Percentiles rank a stretch among this genome's conserved stretches.
Conservation (phyloP, 2,888 invertebrate genomes). For the Adelognathus sp. region DNA sequence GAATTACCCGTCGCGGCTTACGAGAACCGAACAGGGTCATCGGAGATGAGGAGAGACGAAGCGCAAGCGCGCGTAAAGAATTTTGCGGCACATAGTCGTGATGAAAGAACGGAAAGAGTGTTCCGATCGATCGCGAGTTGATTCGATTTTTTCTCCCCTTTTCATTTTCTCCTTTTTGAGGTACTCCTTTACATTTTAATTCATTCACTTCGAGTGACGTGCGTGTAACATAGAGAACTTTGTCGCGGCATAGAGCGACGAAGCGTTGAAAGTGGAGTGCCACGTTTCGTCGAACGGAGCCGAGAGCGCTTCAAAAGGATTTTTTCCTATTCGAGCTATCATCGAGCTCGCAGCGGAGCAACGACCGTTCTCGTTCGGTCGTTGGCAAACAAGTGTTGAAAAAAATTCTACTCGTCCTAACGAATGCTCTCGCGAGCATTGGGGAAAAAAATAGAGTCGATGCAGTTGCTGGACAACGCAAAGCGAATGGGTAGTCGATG, state of each 20-base stretch:
- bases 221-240: slow-evolving; percentile 22
- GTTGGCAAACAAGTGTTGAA: not conserved
- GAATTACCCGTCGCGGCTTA: slow-evolving; percentile 17
- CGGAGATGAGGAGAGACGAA: not conserved
- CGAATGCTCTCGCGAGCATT: too few species aligned
- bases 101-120: not conserved
- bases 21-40: not conserved
- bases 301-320: slow-evolving; percentile 34
- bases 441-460: too few species aligned
- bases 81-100: not conserved
- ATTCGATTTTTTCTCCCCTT: not conserved
- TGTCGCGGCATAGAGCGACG: slow-evolving; percentile 19
- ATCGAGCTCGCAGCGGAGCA: not conserved
- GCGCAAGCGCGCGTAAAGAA: not conserved
- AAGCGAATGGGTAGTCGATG: not conserved
- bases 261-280: too few species aligned
- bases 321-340: slow-evolving; percentile 32
- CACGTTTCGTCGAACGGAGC: not conserved
- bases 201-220: slow-evolving; percentile 29
- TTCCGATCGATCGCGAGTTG: not conserved
- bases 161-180: not conserved
- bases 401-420: not conserved
- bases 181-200: slow-evolving; percentile 2
- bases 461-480: not conserved
- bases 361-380: not conserved